Percentiles rank a stretch among this genome's conserved stretches.
Conservation (phyloP, 1,140 invertebrate species). For the Aradophagus sp. region DNA sequence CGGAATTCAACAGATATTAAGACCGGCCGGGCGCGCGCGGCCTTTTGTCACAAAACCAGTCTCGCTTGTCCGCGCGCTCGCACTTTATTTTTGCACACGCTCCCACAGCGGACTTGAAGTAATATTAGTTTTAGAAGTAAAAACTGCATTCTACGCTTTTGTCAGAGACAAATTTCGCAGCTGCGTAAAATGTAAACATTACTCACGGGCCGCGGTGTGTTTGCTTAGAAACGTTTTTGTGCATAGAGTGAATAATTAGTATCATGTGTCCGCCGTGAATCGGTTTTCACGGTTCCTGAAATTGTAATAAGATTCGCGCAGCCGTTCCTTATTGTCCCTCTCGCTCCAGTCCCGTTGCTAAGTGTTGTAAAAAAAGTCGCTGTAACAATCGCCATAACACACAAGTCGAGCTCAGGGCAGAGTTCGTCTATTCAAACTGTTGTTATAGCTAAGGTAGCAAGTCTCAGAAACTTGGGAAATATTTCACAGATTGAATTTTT, state of each 20-base stretch:
- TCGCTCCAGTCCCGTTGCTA: no score
- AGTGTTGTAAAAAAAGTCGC: constrained; percentile 5
- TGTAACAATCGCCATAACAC: no score
- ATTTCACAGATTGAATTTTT: no score
- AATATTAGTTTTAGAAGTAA: constrained; percentile 55
- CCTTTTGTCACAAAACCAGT: constrained; percentile 5
- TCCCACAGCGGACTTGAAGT: constrained; percentile 33
- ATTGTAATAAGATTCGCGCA: no score
- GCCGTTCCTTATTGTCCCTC: no score
- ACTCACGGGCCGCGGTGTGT: constrained; percentile 29
- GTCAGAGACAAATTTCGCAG: constrained; percentile 51
- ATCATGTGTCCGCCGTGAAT: constrained; percentile 18
- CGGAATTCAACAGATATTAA: constrained; percentile 42
- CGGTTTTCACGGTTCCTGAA: constrained; percentile 12
- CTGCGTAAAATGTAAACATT: constrained; percentile 49
- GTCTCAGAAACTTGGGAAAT: no score
- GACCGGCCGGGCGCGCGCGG: constrained; percentile 14
- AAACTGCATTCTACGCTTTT: constrained; percentile 52
- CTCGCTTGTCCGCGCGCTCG: not conserved
- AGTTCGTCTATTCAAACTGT: no score
- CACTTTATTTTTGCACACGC: constrained; percentile 26
- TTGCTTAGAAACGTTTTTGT: constrained; percentile 37
- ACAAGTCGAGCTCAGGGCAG: no score
- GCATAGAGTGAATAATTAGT: constrained; percentile 33
- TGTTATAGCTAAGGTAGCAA: no score